Evolutionary conservation across 1,140 invertebrate species (phyloP).

Genomic region (Stenopsyche tienmushanensis): DNA sequence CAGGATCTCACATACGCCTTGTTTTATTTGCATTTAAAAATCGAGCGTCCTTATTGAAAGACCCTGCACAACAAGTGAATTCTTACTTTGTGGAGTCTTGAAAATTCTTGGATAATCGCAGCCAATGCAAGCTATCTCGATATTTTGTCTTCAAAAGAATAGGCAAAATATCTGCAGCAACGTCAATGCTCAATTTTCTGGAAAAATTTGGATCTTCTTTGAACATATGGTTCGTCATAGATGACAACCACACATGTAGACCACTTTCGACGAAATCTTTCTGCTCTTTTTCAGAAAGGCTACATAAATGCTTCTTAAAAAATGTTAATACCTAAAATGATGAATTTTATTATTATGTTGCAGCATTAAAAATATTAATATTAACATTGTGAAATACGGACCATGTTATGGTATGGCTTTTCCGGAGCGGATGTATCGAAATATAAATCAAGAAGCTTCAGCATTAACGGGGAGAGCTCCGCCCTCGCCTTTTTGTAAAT

Average conservation of each 20-base stretch:
- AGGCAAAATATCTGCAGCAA: conserved; percentile 46
- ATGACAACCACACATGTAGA: conserved; percentile 48
- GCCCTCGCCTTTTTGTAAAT: too few species aligned
- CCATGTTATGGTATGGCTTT: background rate
- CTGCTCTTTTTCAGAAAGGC: conserved; percentile 40
- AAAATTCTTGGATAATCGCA: conserved; percentile 44
- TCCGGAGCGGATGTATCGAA: background rate
- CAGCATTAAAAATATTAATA: background rate
- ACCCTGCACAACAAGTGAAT: too few species aligned
- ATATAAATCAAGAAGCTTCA: background rate
- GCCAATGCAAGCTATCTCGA: conserved; percentile 45
- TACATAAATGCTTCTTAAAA: conserved; percentile 11
- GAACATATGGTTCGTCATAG: conserved; percentile 45
- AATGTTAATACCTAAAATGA: conserved; percentile 24
- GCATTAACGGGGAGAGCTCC: too few species aligned
- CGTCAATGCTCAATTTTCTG: conserved; percentile 39
- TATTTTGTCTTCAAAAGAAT: conserved; percentile 46
- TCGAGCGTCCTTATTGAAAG: too few species aligned
- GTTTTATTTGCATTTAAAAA: too few species aligned
- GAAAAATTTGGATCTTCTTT: conserved; percentile 30
- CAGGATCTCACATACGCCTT: too few species aligned
- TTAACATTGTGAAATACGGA: background rate
- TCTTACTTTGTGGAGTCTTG: conserved; percentile 19
- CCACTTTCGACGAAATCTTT: conserved; percentile 46
- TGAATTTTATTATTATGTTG: background rate